Base-by-base conservation (phyloP, 2,888 invertebrate species). In the Himalopsyche kuldschensis region DNA sequence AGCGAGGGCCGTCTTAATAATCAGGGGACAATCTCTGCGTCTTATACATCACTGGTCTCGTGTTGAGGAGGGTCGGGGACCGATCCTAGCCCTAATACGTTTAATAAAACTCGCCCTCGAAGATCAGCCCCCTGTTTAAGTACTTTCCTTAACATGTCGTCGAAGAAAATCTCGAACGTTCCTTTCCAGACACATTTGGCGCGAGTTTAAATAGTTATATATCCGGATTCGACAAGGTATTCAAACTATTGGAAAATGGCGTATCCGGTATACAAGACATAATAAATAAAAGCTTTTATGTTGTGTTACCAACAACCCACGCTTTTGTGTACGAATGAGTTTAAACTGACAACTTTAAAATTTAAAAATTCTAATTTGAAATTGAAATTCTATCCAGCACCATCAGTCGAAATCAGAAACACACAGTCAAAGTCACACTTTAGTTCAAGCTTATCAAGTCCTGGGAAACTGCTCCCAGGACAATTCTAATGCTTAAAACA, bases 61-160 rank as follows among this genome's bases (percentile, higher is more conserved):
- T 30, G 75, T 85, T 85, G 84, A 35, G 85, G 75, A 86, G 86
- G 86, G 86, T 86, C 84, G 86, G 69, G 84, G 76, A 83, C 41
- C 78, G 82, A 84, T 84, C 83, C 75, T 77, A 27, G 76, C 80
- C 86, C 83, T 86, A 86, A 86, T 86, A 84, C 85, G 83, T 86
- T 86, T 86, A 86, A 86, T 86, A 86, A 86, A 86, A 84, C 84
- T 83, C 85, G 80, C 84, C 86, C 82, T 80, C 47, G 27, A 78
- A 78, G 81, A 47, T 78, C 80, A 46, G 48, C 84, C 84, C 84
- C 63, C 84, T 48, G 48, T 80, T 63, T 46, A 31, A 82, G 80
- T n/a, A 69, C 46, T 75, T 47, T 76, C 75, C 80, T 80, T 84
- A 46, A 78, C 32, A 82, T 82, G 82, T 82, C 84, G 81, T 69